Evolutionary conservation across 1,140 invertebrate species (phyloP), one percentile per base, ranked within the genome.

Genomic region (Drosophila melanica): DNA sequence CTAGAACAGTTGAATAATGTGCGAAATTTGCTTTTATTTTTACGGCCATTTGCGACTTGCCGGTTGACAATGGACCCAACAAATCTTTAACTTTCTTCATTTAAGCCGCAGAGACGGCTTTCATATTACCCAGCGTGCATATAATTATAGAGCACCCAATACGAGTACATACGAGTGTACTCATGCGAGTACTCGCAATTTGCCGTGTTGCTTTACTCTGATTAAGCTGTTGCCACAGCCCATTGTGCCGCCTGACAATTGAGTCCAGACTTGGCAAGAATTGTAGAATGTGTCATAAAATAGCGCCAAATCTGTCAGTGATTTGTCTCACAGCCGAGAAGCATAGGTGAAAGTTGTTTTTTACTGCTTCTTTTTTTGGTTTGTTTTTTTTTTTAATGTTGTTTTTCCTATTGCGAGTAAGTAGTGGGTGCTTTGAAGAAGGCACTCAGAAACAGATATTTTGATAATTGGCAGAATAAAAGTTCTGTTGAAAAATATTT

Each of bases 1-100:
- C 59, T 39, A 59, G 53, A 70, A 71, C 72, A 63, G 66, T 75
- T 75, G 54, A 75, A 75, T 75, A 75, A 75, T 71, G 72, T 75
- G 66, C 53, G 67, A 75, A 70, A 75, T 69, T 75, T 70, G 66
- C 50, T 63, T 55, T 69, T 62, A 74, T 74, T 74, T 69, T 54
- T 62, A 57, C 51, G 33, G 33, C 35, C 53, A 57, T 71, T 70
- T 68, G 27, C 27, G 27, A 6, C 27, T 27, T 27, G 59, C 44
- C 53, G 7, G 41, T 48, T 59, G 48, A 73, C 64, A 54, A 53
- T 58, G 23, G 44, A 42, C 12, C 55, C 3, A 57, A 60, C 53
- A 65, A 64, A 64, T 65, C 68, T 74, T 55, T 27, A 41, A 70
- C 72, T 75, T 70, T 75, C 67, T 70, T 59, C 59, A 51, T 44